Base-by-base conservation (phyloP, 2,888 invertebrate genomes). In the Megastigmus dorsalis region DNA sequence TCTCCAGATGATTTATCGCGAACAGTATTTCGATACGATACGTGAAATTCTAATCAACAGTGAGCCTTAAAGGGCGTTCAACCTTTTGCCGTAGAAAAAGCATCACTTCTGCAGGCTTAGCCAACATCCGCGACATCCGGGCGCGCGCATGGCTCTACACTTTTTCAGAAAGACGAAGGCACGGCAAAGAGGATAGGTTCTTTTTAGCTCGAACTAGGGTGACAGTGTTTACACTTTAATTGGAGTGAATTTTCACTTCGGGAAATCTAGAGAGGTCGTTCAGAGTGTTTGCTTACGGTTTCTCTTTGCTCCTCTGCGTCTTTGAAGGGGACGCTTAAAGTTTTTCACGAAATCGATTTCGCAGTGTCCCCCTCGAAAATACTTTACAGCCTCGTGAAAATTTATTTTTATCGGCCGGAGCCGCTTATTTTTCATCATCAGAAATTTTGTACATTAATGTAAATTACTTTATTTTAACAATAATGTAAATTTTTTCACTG, bases 181-280 rank as follows among this genome's bases (percentile, higher is more conserved):
- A n/a, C n/a, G n/a, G n/a, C n/a, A n/a, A n/a, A n/a, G n/a, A n/a
- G n/a, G n/a, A n/a, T n/a, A n/a, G 6, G 4, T 54, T 62, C 54
- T 43, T 62, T 55, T 52, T 23, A 15, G 15, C 15, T 38, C 15
- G n/a, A 48, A 50, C 30, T 60, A 38, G 60, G 66, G 36, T 55
- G 48, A 54, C 45, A 23, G 13, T 55, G 60, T 67, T 62, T 67
- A 48, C 62, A 59, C 55, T 62, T 41, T 67, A 74, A 74, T 74
- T 62, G 62, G 55, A 67, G 57, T 60, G 57, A 62, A 54, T 74
- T 62, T 60, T 74, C 62, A 45, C 62, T 62, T 28, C 38, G n/a
- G 26, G 36, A 10, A 50, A 54, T 62, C 67, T 60, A 38, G 30
- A 74, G 62, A 43, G 62, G 13, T 43, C 67, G n/a, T 67, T 60